Evolutionary conservation across 2,888 invertebrate species (phyloP).

Genomic region (Caradrina kadenii): DNA sequence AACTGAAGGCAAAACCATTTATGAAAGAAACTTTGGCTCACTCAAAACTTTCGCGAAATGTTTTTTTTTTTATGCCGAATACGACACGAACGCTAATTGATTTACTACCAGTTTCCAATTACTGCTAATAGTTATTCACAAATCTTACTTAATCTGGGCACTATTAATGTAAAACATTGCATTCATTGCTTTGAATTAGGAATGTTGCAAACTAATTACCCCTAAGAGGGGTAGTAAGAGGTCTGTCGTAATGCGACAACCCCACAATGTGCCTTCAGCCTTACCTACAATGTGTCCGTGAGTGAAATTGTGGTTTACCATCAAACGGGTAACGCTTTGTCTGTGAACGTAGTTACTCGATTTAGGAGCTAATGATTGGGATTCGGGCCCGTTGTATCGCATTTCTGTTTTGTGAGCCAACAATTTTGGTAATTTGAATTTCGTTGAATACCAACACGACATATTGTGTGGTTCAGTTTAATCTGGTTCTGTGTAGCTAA

Average conservation of each 20-base stretch:
- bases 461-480: slow-evolving; percentile 12
- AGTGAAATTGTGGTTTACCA: slow-evolving; percentile 64
- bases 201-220: slow-evolving; percentile 54
- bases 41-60: slow-evolving; percentile 19
- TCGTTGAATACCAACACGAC: slow-evolving; percentile 22
- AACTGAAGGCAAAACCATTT: slow-evolving; percentile 27
- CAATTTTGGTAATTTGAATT: slow-evolving; percentile 40
- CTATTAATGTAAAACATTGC: slow-evolving; percentile 42
- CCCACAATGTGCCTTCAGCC: slow-evolving; percentile 47
- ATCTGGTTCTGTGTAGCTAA: slow-evolving; percentile 10
- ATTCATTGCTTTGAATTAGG: slow-evolving; percentile 38
- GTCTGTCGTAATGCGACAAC: slow-evolving; percentile 44
- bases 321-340: slow-evolving; percentile 51
- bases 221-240: slow-evolving; percentile 51
- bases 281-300: slow-evolving; percentile 58
- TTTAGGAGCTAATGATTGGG: slow-evolving; percentile 52
- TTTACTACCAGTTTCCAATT: slow-evolving; percentile 10
- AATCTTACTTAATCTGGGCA: slow-evolving; percentile 16
- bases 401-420: slow-evolving; percentile 39
- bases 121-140: slow-evolving; percentile 6
- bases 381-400: slow-evolving; percentile 37
- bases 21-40: slow-evolving; percentile 5
- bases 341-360: slow-evolving; percentile 49
- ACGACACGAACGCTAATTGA: slow-evolving; percentile 20
- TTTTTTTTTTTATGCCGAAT: slow-evolving; percentile 20